phyloP scores from a whole-genome alignment of 2,888 invertebrate species.

The Epirrhoe alternata region DNA sequence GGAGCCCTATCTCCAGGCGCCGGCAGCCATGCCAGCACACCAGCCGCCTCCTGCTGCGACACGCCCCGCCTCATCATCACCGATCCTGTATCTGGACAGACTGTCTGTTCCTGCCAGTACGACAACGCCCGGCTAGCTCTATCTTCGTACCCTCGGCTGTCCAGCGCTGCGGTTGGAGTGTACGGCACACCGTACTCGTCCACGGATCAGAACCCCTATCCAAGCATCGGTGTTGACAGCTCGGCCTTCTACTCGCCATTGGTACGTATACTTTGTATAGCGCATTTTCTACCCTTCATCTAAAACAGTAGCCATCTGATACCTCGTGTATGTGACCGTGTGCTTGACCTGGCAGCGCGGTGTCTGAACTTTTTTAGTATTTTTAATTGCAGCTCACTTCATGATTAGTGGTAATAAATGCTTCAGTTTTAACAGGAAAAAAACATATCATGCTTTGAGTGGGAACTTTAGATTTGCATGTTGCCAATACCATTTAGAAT shows the following conservation, averaged over 20 bases:
- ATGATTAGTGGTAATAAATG: neutral
- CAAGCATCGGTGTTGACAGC: slow-evolving; percentile 96
- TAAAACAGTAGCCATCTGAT: slow-evolving; percentile 3
- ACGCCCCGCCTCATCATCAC: slow-evolving; percentile 96
- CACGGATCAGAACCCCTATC: slow-evolving; percentile 96
- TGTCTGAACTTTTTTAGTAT: slow-evolving; percentile 6
- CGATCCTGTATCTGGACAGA: slow-evolving; percentile 96
- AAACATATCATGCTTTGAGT: neutral
- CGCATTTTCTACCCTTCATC: neutral
- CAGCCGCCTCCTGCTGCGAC: slow-evolving; percentile 91
- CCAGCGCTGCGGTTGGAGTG: slow-evolving; percentile 91
- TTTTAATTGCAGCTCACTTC: neutral
- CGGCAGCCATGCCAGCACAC: slow-evolving; percentile 81
- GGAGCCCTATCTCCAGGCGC: slow-evolving; percentile 86
- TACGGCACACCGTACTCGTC: slow-evolving; percentile 95
- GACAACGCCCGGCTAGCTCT: slow-evolving; percentile 94
- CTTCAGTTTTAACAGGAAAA: too few species aligned
- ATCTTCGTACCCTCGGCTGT: slow-evolving; percentile 90
- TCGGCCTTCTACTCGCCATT: slow-evolving; percentile 97
- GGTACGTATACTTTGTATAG: slow-evolving; percentile 87
- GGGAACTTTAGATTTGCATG: neutral
- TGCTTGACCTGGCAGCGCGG: slow-evolving; percentile 5
- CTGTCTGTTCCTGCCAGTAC: slow-evolving; percentile 97
- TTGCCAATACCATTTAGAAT: neutral
- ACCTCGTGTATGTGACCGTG: slow-evolving; percentile 6